Evolutionary conservation across 2,113 vertebrate genomes (phyloP).

Genomic region (Labrus mixtus): DNA sequence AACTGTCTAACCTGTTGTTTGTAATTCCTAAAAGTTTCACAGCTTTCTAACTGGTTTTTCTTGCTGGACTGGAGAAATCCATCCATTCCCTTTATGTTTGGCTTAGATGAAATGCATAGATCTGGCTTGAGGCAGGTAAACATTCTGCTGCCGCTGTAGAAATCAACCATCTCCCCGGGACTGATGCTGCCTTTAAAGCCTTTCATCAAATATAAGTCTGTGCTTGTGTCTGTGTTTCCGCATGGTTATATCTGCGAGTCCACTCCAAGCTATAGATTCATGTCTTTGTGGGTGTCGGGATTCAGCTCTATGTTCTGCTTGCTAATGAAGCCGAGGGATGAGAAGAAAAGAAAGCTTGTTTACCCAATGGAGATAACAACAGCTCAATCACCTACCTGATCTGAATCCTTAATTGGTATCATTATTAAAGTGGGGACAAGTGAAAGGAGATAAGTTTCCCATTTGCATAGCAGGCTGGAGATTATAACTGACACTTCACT

Average conservation of each 20-base stretch:
- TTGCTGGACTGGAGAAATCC: not conserved
- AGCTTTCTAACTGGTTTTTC: not conserved
- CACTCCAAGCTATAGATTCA: slow-evolving; percentile 52
- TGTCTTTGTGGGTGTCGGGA: slow-evolving; percentile 54
- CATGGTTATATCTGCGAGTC: slow-evolving; percentile 37
- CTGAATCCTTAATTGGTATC: slow-evolving; percentile 79
- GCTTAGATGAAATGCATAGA: slow-evolving; percentile 25
- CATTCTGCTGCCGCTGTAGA: slow-evolving; percentile 12
- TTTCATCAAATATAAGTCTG: slow-evolving; percentile 18
- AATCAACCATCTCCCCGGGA: slow-evolving; percentile 11
- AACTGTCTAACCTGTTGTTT: not conserved
- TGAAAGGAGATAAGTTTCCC: slow-evolving; percentile 66
- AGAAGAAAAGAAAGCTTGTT: slow-evolving; percentile 78
- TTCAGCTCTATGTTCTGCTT: slow-evolving; percentile 63
- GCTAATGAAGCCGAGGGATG: slow-evolving; percentile 77
- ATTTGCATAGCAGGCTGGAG: slow-evolving; percentile 65
- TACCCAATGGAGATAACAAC: slow-evolving; percentile 79
- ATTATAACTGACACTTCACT: slow-evolving; percentile 53
- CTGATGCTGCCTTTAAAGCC: slow-evolving; percentile 33
- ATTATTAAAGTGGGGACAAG: slow-evolving; percentile 74
- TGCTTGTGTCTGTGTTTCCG: slow-evolving; percentile 11
- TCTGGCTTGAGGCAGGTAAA: slow-evolving; percentile 23
- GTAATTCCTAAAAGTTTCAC: not conserved
- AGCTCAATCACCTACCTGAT: slow-evolving; percentile 77
- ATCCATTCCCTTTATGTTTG: slow-evolving; percentile 26